These are phyloP conservation scores for Synergus japonicus DNA, from an alignment of 2,888 invertebrate genomes.

Conservation along the genomic window DNA sequence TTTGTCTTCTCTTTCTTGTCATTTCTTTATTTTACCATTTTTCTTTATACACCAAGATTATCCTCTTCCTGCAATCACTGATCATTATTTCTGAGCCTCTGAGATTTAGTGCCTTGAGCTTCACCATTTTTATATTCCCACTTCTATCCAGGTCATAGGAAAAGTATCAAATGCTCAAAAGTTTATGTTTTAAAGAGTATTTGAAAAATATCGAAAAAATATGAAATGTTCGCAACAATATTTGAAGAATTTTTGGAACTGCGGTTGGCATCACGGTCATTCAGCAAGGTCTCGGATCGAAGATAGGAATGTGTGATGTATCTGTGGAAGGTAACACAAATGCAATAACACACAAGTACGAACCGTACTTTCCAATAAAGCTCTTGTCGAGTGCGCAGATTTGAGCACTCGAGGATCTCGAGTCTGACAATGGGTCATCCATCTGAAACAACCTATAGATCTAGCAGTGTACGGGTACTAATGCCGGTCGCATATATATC, in stretches of 20 bases:
- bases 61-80: slow-evolving; percentile 33
- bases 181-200: neutral
- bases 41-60: slow-evolving; percentile 22
- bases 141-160: neutral
- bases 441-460: slow-evolving; percentile 63
- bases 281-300: slow-evolving; percentile 26
- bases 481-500: slow-evolving; percentile 32
- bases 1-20: slow-evolving; percentile 6
- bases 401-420: slow-evolving; percentile 64
- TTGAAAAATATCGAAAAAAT: neutral
- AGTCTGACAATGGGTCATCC: slow-evolving; percentile 65
- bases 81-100: slow-evolving; percentile 28
- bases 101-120: neutral
- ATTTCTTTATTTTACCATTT: slow-evolving; percentile 9
- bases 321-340: slow-evolving; percentile 44
- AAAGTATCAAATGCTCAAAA: neutral
- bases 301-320: slow-evolving; percentile 15
- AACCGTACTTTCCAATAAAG: slow-evolving; percentile 67
- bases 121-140: neutral
- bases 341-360: slow-evolving; percentile 53
- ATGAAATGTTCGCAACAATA: neutral
- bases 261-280: neutral
- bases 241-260: neutral
- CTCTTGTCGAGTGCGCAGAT: slow-evolving; percentile 61
- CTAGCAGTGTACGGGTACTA: slow-evolving; percentile 6